phyloP scores from a whole-genome alignment of 35 echinoderm and acorn worm species.

The Acanthaster planci region DNA sequence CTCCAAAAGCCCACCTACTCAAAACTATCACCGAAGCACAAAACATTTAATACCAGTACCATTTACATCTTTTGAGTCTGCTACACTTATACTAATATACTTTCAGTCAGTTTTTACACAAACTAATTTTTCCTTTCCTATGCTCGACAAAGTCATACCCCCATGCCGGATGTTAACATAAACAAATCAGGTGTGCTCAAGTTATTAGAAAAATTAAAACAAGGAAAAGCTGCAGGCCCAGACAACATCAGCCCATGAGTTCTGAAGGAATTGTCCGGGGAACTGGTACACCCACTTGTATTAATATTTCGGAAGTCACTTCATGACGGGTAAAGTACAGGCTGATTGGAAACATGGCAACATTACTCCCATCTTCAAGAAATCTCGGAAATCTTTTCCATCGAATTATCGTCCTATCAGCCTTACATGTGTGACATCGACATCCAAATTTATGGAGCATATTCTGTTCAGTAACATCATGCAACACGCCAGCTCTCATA shows the following conservation, averaged over 20 bases:
- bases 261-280: conserved; percentile 38
- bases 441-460: conserved; percentile 49
- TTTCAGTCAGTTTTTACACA: conserved; percentile 37
- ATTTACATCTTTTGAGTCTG: too few relatives aligned
- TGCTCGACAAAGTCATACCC: too few relatives aligned
- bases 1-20: too few relatives aligned
- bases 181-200: conserved; percentile 30
- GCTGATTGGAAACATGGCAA: conserved; percentile 37
- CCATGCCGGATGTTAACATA: conserved; percentile 20
- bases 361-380: conserved; percentile 48
- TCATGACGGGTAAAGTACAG: conserved; percentile 27
- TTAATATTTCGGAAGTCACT: conserved; percentile 48
- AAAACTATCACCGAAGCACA: too few relatives aligned
- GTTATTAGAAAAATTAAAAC: conserved; percentile 42
- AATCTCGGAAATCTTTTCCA: conserved; percentile 35
- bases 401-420: conserved; percentile 40
- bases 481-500: too few relatives aligned
- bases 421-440: conserved; percentile 40
- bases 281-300: conserved; percentile 40
- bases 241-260: conserved; percentile 54
- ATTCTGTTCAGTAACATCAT: conserved; percentile 24
- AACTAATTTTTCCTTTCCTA: not conserved
- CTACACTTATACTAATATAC: too few relatives aligned
- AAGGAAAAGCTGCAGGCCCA: conserved; percentile 54
- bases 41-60: too few relatives aligned